A percentile compares a stretch with the other conserved stretches of the same genome.
These are phyloP conservation scores for Lasaia peninsularis DNA, from an alignment of 1,140 invertebrate species.

Conservation along the genomic window DNA sequence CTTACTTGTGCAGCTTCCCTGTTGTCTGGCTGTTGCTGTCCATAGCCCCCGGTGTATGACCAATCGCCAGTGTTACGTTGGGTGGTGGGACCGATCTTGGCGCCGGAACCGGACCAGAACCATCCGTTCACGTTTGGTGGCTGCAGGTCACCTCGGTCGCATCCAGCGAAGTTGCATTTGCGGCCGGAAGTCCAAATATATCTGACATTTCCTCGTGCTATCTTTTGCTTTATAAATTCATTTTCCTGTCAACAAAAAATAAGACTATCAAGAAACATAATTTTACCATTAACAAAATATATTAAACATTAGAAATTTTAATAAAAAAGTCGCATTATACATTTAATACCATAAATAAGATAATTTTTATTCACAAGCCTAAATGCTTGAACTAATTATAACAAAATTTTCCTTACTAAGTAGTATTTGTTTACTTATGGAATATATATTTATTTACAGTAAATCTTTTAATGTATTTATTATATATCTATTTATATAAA, in stretches of 20 bases:
- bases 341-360: no score
- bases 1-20: constrained; percentile 90
- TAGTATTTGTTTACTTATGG: no score
- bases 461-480: no score
- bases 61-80: constrained; percentile 92
- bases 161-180: constrained; percentile 95
- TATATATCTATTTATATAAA: no score
- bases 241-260: constrained; percentile 81
- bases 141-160: constrained; percentile 90
- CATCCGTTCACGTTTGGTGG: constrained; percentile 93
- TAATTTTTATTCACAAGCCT: no score
- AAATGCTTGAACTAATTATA: no score
- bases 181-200: constrained; percentile 95
- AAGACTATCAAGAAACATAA: constrained; percentile 10
- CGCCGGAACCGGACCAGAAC: constrained; percentile 95
- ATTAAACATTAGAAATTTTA: no score
- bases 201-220: constrained; percentile 83
- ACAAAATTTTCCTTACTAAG: no score
- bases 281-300: no score
- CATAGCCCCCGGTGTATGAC: constrained; percentile 91
- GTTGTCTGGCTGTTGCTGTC: constrained; percentile 92
- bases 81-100: constrained; percentile 91
- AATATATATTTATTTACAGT: no score
- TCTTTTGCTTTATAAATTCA: constrained; percentile 92
- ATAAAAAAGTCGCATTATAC: no score